These are phyloP conservation scores for Tricholauxania praeusta DNA, from an alignment of 2,888 invertebrate genomes.

Conservation along the genomic window DNA sequence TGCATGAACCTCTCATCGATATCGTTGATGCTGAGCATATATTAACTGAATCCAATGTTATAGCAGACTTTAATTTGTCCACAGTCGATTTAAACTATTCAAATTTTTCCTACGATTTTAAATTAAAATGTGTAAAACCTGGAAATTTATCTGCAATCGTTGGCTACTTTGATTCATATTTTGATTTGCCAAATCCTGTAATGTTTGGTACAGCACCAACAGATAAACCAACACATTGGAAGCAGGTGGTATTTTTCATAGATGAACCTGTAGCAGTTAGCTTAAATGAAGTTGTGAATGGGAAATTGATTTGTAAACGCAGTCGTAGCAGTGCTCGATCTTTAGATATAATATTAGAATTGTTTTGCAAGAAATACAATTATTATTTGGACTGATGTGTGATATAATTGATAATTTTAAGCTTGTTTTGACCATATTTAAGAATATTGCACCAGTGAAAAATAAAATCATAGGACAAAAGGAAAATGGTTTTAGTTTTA, in stretches of 20 bases:
- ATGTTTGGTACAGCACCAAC: constrained; percentile 78
- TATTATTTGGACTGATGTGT: constrained; percentile 74
- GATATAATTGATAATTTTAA: no score
- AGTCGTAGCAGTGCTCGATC: constrained; percentile 81
- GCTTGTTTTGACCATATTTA: background rate
- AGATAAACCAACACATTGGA: constrained; percentile 82
- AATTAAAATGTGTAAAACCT: constrained; percentile 73
- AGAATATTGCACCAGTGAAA: constrained; percentile 28
- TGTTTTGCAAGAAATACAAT: constrained; percentile 73
- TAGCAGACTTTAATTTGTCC: constrained; percentile 81
- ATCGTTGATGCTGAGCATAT: constrained; percentile 73
- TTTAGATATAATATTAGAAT: constrained; percentile 76
- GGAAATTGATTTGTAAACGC: constrained; percentile 80
- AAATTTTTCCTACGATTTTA: constrained; percentile 79
- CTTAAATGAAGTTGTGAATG: constrained; percentile 74
- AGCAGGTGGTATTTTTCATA: constrained; percentile 84
- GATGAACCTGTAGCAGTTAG: constrained; percentile 79
- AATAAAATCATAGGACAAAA: no score
- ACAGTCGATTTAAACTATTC: constrained; percentile 79
- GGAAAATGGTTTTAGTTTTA: no score
- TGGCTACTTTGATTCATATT: constrained; percentile 93
- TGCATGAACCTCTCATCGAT: constrained; percentile 82
- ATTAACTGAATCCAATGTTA: constrained; percentile 75
- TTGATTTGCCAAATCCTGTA: constrained; percentile 75
- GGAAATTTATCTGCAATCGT: constrained; percentile 83